Base-by-base conservation (phyloP, 1,140 invertebrate species). In the Gonioctena quinquepunctata region DNA sequence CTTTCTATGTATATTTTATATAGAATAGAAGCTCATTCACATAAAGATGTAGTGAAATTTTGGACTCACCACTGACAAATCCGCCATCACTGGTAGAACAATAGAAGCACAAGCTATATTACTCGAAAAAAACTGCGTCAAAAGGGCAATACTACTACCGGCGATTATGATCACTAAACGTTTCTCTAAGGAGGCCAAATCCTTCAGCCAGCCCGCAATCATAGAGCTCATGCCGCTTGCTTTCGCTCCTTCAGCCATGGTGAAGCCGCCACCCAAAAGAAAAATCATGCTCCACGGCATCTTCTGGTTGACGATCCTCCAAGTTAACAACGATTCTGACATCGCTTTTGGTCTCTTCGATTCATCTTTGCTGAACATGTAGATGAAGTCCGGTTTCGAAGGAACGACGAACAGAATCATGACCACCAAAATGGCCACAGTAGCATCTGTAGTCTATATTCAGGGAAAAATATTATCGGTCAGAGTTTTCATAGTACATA, bases 71-170 rank as follows among this genome's bases (percentile, higher is more conserved):
- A 74, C 63, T 7, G 78, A 76, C 89, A 94, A 89, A 80, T 94
- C 90, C 26, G 90, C 89, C 23, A 94, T 80, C 2, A 95, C 91
- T 1, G 94, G 94, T 59, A 95, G 80, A 28, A 95, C 87, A 8
- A 94, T 90, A 77, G 94, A 94, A n/a, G 93, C 92, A 21, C 93
- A 90, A 19, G 93, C 93, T 0, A 94, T 90, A 80, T 95, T 96
- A 7, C 91, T 93, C 0, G 92, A 92, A 76, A 68, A 23, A 26
- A 96, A 91, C 81, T 95, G 93, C 0, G 94, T 95, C 28, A 94
- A 80, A 61, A 89, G 57, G 69, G 88, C 77, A 72, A 88, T 81
- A 71, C 86, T 82, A 0, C 84, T 79, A 50, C 85, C 86, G n/a
- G 90, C 85, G 18, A 91, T 83, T 8, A 88, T 76, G 50, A 92